Evolutionary conservation across 2,797 vertebrate species (phyloP).

Genomic region (Poliocrania exsul): DNA sequence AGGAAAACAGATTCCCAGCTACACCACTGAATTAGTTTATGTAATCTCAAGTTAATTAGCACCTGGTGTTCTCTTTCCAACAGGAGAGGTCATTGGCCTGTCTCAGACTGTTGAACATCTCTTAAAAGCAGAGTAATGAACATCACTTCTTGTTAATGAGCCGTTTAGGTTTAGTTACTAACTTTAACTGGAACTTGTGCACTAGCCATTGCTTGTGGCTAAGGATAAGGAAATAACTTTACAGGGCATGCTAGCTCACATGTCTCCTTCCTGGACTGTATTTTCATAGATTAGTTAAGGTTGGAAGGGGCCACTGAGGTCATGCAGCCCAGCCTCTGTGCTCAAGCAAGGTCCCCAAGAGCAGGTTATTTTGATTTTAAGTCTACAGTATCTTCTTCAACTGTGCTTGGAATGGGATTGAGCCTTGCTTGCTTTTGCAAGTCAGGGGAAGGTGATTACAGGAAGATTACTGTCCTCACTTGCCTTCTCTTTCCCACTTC

Average conservation of each 20-base stretch:
- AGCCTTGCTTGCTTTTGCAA: not conserved
- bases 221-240: not conserved
- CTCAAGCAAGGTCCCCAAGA: not conserved
- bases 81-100: not conserved
- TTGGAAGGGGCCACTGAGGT: not conserved
- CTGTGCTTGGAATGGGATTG: not conserved
- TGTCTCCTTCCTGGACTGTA: not conserved
- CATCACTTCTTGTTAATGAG: not conserved
- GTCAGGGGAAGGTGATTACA: not conserved
- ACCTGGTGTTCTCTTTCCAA: not conserved
- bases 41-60: conserved; percentile 20
- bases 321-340: not conserved
- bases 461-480: not conserved
- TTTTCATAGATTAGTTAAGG: not conserved
- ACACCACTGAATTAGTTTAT: not conserved
- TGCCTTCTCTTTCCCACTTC: not conserved
- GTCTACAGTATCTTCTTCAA: not conserved
- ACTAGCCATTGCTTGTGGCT: not conserved
- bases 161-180: not conserved
- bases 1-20: not conserved
- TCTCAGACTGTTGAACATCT: not conserved
- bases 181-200: not conserved
- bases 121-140: conserved; percentile 12
- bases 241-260: not conserved
- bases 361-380: not conserved